Conservation (phyloP, 1,140 invertebrate genomes). For the Phymastichus coffea region DNA sequence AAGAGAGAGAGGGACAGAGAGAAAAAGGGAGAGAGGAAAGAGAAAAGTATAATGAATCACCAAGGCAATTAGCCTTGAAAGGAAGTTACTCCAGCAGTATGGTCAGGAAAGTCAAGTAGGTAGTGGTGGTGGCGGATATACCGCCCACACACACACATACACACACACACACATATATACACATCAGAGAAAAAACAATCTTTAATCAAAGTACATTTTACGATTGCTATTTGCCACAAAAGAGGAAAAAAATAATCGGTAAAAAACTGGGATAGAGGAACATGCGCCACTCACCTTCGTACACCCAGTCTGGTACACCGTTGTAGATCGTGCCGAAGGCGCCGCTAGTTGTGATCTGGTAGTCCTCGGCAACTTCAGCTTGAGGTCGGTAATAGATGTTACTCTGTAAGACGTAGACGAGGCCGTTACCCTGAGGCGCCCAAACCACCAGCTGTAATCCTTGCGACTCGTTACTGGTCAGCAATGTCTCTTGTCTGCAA, state of each 20-base stretch:
- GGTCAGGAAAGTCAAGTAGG: too few species aligned
- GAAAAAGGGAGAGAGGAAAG: background rate
- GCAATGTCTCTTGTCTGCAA: slow-evolving; percentile 42
- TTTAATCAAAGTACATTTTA: too few species aligned
- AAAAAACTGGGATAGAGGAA: background rate
- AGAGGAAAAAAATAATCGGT: background rate
- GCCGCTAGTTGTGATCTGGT: slow-evolving; percentile 59
- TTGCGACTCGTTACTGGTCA: slow-evolving; percentile 54
- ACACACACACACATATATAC: too few species aligned
- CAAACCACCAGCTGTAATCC: slow-evolving; percentile 69
- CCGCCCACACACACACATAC: too few species aligned
- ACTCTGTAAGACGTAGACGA: slow-evolving; percentile 78
- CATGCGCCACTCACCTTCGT: slow-evolving; percentile 64
- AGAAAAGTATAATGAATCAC: slow-evolving; percentile 4
- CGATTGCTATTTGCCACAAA: background rate
- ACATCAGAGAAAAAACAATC: too few species aligned
- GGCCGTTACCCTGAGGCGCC: slow-evolving; percentile 69
- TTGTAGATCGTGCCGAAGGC: slow-evolving; percentile 66
- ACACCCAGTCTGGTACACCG: slow-evolving; percentile 79
- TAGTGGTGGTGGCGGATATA: too few species aligned
- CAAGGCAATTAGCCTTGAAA: too few species aligned
- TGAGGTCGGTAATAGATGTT: slow-evolving; percentile 73
- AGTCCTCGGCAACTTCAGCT: slow-evolving; percentile 52
- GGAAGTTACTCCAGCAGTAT: too few species aligned
- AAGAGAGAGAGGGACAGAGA: too few species aligned